Conservation (phyloP, 2,113 vertebrate species). For the Megaleporinus macrocephalus region DNA sequence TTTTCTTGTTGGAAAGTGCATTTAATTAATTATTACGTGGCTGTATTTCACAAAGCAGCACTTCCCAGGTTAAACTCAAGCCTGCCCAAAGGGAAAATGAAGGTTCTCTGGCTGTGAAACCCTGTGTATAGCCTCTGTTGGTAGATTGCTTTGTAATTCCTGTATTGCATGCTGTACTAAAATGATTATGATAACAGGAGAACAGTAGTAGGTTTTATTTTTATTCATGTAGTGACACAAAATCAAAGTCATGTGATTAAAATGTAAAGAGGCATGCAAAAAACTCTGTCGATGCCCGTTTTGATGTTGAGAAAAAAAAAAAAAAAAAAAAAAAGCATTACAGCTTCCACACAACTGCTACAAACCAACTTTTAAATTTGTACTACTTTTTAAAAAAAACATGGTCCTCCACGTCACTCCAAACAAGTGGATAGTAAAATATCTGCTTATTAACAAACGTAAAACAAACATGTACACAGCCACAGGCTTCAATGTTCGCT, state of each 20-base stretch:
- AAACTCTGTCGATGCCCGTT: not conserved
- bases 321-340: too few relatives aligned
- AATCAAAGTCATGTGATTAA: not conserved
- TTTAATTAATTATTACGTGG: too few relatives aligned
- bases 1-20: too few relatives aligned
- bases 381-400: conserved; percentile 2
- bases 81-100: too few relatives aligned
- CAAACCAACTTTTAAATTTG: not conserved
- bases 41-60: too few relatives aligned
- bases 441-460: not conserved
- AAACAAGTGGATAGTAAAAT: not conserved
- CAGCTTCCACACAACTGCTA: not conserved
- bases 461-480: not conserved
- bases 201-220: not conserved
- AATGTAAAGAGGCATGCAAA: not conserved
- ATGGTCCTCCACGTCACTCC: not conserved
- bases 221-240: not conserved
- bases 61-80: too few relatives aligned
- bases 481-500: not conserved
- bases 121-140: too few relatives aligned
- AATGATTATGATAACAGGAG: not conserved
- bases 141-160: too few relatives aligned
- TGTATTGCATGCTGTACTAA: too few relatives aligned
- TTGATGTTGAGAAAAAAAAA: not conserved
- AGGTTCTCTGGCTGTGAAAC: too few relatives aligned